Percentiles rank a stretch among this genome's conserved stretches.
Conservation (phyloP, 1,140 invertebrate genomes). For the Apis dorsata region DNA sequence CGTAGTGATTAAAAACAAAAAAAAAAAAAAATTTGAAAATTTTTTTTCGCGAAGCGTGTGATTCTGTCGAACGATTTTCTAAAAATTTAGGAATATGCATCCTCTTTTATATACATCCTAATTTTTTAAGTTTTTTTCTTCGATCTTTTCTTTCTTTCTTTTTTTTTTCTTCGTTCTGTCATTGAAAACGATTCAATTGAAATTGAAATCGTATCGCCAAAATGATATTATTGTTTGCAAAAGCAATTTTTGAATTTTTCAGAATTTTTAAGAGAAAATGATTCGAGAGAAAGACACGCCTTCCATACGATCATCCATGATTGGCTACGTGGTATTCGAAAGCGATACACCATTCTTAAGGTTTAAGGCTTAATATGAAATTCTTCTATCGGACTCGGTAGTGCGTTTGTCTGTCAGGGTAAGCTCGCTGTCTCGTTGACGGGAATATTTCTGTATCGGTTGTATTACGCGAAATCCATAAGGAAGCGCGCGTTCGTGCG, state of each 20-base stretch:
- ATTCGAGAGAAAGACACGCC: conserved; percentile 27
- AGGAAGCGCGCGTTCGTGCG: conserved; percentile 24
- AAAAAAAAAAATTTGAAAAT: conserved; percentile 39
- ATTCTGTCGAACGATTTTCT: conserved; percentile 25
- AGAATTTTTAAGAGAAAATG: background rate
- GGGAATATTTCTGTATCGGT: conserved; percentile 18
- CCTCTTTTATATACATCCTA: background rate
- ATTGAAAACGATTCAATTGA: no score
- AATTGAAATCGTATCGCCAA: no score
- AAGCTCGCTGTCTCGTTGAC: conserved; percentile 35
- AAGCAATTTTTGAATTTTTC: background rate
- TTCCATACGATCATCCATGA: conserved; percentile 57
- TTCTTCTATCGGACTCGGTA: conserved; percentile 40
- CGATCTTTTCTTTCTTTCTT: background rate
- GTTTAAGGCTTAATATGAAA: conserved; percentile 69
- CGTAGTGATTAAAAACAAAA: conserved; percentile 67
- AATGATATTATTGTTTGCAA: no score
- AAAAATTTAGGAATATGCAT: background rate
- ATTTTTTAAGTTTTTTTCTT: background rate
- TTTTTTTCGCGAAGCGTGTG: conserved; percentile 13
- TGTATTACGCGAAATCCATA: background rate
- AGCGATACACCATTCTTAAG: conserved; percentile 73
- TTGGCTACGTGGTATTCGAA: conserved; percentile 77
- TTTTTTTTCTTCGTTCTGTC: background rate
- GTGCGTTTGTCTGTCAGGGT: conserved; percentile 41